phyloP scores from a whole-genome alignment of 2,113 vertebrate species.

The Struthidea cinerea region DNA sequence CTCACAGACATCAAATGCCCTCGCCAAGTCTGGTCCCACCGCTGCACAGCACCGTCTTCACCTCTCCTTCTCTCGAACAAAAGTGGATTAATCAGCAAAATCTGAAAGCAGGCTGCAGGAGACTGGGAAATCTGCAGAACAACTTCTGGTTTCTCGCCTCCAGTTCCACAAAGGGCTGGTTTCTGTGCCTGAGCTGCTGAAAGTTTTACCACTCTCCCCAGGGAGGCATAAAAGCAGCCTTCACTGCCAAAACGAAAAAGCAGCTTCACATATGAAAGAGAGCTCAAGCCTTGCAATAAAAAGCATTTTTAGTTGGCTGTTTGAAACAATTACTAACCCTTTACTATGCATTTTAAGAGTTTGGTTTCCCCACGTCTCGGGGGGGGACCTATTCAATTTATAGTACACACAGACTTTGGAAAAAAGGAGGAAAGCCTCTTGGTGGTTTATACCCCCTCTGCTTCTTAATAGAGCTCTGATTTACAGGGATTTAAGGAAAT shows the following conservation, averaged over 20 bases:
- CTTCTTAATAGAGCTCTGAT: background rate
- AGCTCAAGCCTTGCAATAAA: background rate
- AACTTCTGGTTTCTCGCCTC: conserved; percentile 7
- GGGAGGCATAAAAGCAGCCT: conserved; percentile 12
- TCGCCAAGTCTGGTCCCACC: background rate
- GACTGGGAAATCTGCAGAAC: background rate
- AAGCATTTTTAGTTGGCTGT: background rate
- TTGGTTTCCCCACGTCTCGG: background rate
- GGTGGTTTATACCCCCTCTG: background rate
- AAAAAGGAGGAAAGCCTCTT: background rate
- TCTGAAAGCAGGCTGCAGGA: background rate
- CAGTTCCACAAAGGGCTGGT: background rate
- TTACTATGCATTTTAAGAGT: background rate
- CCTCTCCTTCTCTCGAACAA: background rate
- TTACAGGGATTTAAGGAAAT: background rate
- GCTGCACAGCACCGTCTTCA: background rate
- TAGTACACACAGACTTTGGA: background rate
- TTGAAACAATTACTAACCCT: conserved; percentile 48
- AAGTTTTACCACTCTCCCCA: conserved; percentile 30
- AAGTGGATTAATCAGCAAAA: background rate
- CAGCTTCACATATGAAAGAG: conserved; percentile 10
- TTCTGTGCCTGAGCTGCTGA: conserved; percentile 25
- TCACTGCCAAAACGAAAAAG: conserved; percentile 13
- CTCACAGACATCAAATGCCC: background rate
- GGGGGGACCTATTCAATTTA: background rate